A percentile compares a stretch with the other conserved stretches of the same genome.
Conservation (phyloP, 1,140 invertebrate genomes). For the Drosophila truncata region DNA sequence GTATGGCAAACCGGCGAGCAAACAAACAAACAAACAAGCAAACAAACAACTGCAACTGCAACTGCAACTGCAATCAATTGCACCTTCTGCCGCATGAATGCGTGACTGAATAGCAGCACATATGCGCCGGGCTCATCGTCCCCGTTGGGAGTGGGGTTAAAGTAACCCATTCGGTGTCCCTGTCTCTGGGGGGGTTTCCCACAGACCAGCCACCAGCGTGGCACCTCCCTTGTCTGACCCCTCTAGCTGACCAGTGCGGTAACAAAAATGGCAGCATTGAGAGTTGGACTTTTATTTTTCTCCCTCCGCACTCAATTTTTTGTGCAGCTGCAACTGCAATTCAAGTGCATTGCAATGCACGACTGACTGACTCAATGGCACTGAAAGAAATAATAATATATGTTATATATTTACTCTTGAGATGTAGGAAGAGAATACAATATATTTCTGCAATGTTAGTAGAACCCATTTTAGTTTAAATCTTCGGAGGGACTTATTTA, state of each 20-base stretch:
- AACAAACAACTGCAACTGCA: slow-evolving; percentile 53
- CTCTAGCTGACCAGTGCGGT: slow-evolving; percentile 40
- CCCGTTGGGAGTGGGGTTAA: not conserved
- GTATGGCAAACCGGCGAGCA: slow-evolving; percentile 10
- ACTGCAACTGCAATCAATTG: slow-evolving; percentile 79
- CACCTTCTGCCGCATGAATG: slow-evolving; percentile 77
- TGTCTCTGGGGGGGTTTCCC: slow-evolving; percentile 9
- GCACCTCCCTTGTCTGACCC: slow-evolving; percentile 9
- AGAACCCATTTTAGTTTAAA: too few relatives aligned
- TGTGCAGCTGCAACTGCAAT: slow-evolving; percentile 59
- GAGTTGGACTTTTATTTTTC: slow-evolving; percentile 56
- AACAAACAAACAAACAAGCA: slow-evolving; percentile 37
- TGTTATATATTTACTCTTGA: not conserved
- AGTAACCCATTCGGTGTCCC: slow-evolving; percentile 12
- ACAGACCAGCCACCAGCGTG: not conserved
- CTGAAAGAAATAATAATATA: not conserved
- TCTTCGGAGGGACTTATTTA: not conserved
- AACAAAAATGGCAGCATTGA: slow-evolving; percentile 68
- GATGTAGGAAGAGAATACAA: not conserved
- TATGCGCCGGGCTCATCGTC: slow-evolving; percentile 43
- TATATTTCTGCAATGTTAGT: too few relatives aligned
- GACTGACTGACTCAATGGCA: slow-evolving; percentile 45
- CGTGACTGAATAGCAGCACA: slow-evolving; percentile 62
- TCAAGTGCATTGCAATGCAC: slow-evolving; percentile 61
- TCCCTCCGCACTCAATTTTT: slow-evolving; percentile 38